Base-by-base conservation (phyloP, 2,888 invertebrate species). In the Amaurobius ferox region DNA sequence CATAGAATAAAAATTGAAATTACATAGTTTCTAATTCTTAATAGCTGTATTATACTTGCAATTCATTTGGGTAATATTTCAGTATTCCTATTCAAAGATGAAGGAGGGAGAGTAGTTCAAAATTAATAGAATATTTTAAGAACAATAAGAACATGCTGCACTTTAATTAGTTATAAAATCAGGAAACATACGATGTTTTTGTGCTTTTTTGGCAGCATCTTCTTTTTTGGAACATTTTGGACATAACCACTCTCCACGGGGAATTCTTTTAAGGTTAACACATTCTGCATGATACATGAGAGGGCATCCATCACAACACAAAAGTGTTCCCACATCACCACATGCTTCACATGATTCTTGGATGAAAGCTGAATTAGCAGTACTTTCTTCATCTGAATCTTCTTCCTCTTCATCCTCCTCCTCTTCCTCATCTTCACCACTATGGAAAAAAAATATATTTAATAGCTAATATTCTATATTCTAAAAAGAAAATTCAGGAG, bases 211-310 rank as follows among this genome's bases (percentile, higher is more conserved):
- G 29, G 73, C 2, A 7, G 73, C 79, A 19, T 86, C 79, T 13
- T 73, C 73, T 5, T 86, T 86, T 40, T 79, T 79, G 6, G 64
- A 29, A 32, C 88, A 88, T 30, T 86, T 81, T 11, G 81, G 74
- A 48, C 88, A 88, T 3, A 79, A 29, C 88, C 88, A 88, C 35
- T 74, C 79, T 2, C 88, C 88, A 13, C 86, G 40, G 0, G 88
- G 88, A 55, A 88, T 78, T 26, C 86, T 61, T 30, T 79, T 83
- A 0, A 88, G 73, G 35, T 78, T 77, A 7, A 83, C 76, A 91
- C 97, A 97, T 91, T 95, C 95, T 71, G 94, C 91, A 91, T 97
- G 97, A 91, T 93, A 95, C 88, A 93, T 92, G 73, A 92, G 92
- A 1, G 92, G 91, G 91, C 96, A 96, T 23, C 91, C 91, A 72